Conservation (phyloP, 2,113 vertebrate species). For the Picathartes gymnocephalus region DNA sequence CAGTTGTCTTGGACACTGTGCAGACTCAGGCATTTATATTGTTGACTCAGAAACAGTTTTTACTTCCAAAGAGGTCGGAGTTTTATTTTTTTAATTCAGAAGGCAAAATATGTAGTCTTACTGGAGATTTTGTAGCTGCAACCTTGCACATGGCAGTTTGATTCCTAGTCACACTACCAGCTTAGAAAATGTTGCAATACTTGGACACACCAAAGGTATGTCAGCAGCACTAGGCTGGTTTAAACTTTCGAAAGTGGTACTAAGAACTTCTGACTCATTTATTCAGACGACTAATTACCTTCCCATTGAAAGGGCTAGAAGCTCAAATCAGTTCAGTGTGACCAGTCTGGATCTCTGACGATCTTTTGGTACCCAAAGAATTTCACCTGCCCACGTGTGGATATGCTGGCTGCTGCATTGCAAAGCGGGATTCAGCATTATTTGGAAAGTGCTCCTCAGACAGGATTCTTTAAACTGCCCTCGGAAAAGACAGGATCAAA, state of each 20-base stretch:
- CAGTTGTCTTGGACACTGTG: not conserved
- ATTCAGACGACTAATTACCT: not conserved
- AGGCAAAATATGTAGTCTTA: not conserved
- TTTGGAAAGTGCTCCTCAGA: not conserved
- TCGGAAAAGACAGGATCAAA: not conserved
- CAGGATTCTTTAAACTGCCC: not conserved
- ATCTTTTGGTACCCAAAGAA: not conserved
- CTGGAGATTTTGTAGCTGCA: not conserved
- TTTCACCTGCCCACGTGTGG: not conserved
- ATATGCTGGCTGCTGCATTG: not conserved
- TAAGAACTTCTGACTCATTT: not conserved
- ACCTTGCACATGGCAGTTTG: not conserved
- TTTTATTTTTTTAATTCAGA: not conserved
- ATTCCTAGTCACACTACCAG: not conserved
- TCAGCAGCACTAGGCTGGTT: not conserved
- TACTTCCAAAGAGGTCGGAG: not conserved
- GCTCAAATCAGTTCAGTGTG: not conserved
- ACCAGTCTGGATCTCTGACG: not conserved
- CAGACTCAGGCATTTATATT: not conserved
- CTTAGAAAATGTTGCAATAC: not conserved
- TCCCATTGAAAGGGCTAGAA: not conserved
- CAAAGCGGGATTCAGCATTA: not conserved
- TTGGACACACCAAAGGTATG: not conserved
- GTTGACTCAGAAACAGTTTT: not conserved
- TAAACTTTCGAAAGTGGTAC: not conserved